Evolutionary conservation across 2,113 vertebrate species (phyloP), one percentile per base, ranked within the genome.

Genomic region (Rhynchomys soricoides): DNA sequence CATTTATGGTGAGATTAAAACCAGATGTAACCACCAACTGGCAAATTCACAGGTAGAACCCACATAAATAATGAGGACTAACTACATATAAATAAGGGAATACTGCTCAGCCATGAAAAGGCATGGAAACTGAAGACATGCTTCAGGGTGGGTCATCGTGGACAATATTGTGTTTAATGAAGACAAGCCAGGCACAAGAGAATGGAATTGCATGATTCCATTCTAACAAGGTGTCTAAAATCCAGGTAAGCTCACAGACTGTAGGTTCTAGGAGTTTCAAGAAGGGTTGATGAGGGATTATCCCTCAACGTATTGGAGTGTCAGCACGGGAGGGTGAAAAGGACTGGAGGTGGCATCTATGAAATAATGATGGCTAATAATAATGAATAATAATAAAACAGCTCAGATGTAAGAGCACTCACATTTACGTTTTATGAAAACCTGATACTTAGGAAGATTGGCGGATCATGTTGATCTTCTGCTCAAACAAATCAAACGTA

Each of bases 281-380:
- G 10, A 7, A 1, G 21, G 19, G 12, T 52, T 13, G 37, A 34
- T 22, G 5, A 9, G 16, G 11, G 85, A 12, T 34, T 7, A 17
- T 3, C 7, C 13, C 5, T 43, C 13, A 37, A 26, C 1, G 9
- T 19, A 57, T 50, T 29, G n/a, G 77, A 78, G 52, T n/a, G 64
- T 89, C 77, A 34, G 7, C 31, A 5, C 59, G 85, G 50, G 11
- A 64, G 3, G 22, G 74, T 34, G 45, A 55, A 59, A 75, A n/a
- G 10, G 43, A 7, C 0, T 10, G 43, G 64, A 19, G 50, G 11
- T 0, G 4, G 81, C 19, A 0, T 37, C 50, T 37, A 68, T 3
- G 15, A 68, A 68, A 68, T 68, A 26, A 21, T 7, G 26, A 43
- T 1, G 34, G 66, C 0, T 8, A n/a, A n/a, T n/a, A n/a, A n/a